phyloP scores from a whole-genome alignment of 2,888 invertebrate genomes.

The Bedellia somnulentella region DNA sequence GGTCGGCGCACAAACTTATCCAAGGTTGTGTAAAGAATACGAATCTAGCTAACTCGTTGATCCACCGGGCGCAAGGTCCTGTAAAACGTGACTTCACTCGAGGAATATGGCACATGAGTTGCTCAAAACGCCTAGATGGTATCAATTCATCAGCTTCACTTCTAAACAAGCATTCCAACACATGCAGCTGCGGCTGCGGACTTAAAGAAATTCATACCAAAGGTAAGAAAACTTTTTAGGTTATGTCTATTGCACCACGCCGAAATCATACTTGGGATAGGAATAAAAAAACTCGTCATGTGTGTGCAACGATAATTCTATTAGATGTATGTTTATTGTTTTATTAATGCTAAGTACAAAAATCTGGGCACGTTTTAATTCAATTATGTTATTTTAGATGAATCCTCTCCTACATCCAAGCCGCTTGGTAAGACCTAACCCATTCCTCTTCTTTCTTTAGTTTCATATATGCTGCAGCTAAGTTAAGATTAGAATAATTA shows the following conservation, averaged over 20 bases:
- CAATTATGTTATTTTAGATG: too few relatives aligned
- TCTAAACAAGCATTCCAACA: constrained; percentile 60
- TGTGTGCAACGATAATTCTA: neutral
- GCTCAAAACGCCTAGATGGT: constrained; percentile 37
- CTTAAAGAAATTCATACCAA: constrained; percentile 68
- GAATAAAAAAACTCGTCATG: too few relatives aligned
- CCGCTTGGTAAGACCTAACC: constrained; percentile 39
- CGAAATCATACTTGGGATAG: constrained; percentile 8
- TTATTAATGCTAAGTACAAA: too few relatives aligned
- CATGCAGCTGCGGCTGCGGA: constrained; percentile 71
- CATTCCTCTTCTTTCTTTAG: constrained; percentile 11
- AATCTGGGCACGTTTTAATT: too few relatives aligned
- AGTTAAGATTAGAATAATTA: too few relatives aligned
- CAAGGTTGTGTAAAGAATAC: constrained; percentile 37
- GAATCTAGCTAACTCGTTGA: constrained; percentile 29
- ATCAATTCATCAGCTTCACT: constrained; percentile 26
- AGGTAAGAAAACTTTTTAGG: constrained; percentile 58
- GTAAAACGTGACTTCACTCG: constrained; percentile 68
- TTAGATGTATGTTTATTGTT: neutral
- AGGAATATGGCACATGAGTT: constrained; percentile 74
- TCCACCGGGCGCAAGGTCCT: constrained; percentile 35
- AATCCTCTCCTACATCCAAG: constrained; percentile 20
- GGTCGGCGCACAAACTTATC: constrained; percentile 58
- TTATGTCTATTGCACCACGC: constrained; percentile 42
- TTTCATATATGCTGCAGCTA: too few relatives aligned